phyloP scores from a whole-genome alignment of 1,140 invertebrate species.

The Drosophila ohnishii region DNA sequence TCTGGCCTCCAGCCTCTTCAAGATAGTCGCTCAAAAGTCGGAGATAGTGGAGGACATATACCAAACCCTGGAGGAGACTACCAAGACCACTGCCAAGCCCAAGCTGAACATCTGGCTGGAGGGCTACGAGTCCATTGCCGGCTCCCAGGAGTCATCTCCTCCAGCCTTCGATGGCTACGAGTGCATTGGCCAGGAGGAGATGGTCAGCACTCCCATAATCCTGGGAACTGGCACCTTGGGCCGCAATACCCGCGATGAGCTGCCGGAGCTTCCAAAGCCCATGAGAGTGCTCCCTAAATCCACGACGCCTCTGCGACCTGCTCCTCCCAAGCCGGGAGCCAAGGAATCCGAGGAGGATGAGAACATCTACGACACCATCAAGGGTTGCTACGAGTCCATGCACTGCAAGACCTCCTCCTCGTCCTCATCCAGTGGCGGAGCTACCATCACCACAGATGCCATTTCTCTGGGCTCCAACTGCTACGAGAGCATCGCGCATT shows the following conservation, averaged over 20 bases:
- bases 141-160: conserved; percentile 47
- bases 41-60: conserved; percentile 68
- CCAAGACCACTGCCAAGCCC: conserved; percentile 6
- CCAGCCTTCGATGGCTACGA: conserved; percentile 68
- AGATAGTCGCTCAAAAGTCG: conserved; percentile 34
- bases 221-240: conserved; percentile 41
- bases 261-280: conserved; percentile 74
- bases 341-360: conserved; percentile 79
- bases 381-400: conserved; percentile 83
- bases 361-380: conserved; percentile 86
- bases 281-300: conserved; percentile 71
- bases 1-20: conserved; percentile 58
- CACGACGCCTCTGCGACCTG: conserved; percentile 42
- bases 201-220: conserved; percentile 23
- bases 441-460: conserved; percentile 41
- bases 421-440: conserved; percentile 21
- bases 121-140: conserved; percentile 77
- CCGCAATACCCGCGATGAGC: conserved; percentile 72
- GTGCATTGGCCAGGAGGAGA: conserved; percentile 53
- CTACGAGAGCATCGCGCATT: conserved; percentile 85
- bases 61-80: conserved; percentile 68
- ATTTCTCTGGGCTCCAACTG: conserved; percentile 84
- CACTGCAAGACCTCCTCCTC: conserved; percentile 35
- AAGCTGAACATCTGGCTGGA: conserved; percentile 58
- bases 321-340: conserved; percentile 54